phyloP scores from a whole-genome alignment of 2,113 vertebrate species.

The Laterallus jamaicensis region DNA sequence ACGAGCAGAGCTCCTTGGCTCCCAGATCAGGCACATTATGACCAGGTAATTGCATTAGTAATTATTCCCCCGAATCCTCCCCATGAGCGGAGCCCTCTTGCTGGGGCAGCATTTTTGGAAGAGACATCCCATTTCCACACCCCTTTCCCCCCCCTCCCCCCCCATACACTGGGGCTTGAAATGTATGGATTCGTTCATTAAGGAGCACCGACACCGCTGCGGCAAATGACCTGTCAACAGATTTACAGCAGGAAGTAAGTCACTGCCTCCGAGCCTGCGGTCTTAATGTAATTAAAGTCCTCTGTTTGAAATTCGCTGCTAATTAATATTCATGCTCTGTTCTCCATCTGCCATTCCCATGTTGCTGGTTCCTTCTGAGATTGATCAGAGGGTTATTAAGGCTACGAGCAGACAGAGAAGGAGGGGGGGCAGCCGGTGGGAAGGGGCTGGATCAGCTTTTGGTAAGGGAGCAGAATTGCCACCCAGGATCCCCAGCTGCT shows the following conservation, averaged over 20 bases:
- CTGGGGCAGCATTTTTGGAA: slow-evolving; percentile 52
- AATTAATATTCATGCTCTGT: slow-evolving; percentile 76
- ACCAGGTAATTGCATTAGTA: neutral
- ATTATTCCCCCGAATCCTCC: neutral
- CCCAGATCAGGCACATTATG: neutral
- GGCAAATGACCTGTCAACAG: slow-evolving; percentile 69
- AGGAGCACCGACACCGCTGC: slow-evolving; percentile 10
- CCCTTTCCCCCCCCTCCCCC: neutral
- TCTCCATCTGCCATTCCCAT: slow-evolving; percentile 64
- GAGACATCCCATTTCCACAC: neutral
- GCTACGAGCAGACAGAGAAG: slow-evolving; percentile 3
- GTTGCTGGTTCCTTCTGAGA: slow-evolving; percentile 68
- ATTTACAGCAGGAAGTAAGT: slow-evolving; percentile 70
- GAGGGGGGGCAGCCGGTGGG: neutral
- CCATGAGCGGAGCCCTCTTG: neutral
- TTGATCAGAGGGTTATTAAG: slow-evolving; percentile 66
- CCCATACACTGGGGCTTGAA: neutral
- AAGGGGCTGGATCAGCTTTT: neutral
- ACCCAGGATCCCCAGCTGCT: neutral
- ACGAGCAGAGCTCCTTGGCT: neutral
- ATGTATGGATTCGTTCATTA: slow-evolving; percentile 64
- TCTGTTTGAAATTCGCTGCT: slow-evolving; percentile 71
- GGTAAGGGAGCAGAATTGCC: neutral
- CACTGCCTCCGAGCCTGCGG: slow-evolving; percentile 56
- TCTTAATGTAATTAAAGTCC: slow-evolving; percentile 73